These are phyloP conservation scores for crab-eating macaque (Macaca fascicularis) DNA, from an alignment of 2,113 vertebrate genomes.

Conservation along the genomic window DNA sequence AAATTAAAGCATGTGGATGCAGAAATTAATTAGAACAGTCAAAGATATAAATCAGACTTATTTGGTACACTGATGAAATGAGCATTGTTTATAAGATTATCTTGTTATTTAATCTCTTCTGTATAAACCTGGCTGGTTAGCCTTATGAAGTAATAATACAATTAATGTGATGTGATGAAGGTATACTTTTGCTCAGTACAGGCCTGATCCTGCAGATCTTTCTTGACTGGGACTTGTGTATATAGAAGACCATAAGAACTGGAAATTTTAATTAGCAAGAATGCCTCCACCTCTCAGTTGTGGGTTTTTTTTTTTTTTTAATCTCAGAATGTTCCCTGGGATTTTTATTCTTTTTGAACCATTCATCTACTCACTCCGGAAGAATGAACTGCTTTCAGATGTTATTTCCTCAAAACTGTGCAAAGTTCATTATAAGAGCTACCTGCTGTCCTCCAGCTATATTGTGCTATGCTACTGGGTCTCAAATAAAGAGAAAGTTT, in stretches of 20 bases:
- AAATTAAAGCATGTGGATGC: slow-evolving; percentile 73
- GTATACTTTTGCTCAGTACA: slow-evolving; percentile 65
- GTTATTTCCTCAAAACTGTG: slow-evolving; percentile 73
- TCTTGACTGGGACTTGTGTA: slow-evolving; percentile 65
- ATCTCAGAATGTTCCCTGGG: slow-evolving; percentile 50
- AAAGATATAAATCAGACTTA: slow-evolving; percentile 63
- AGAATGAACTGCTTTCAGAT: slow-evolving; percentile 74
- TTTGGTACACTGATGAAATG: slow-evolving; percentile 75
- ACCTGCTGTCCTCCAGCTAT: slow-evolving; percentile 63
- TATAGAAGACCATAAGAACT: slow-evolving; percentile 58
- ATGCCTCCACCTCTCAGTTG: neutral
- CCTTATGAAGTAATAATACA: slow-evolving; percentile 72
- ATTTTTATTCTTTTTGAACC: slow-evolving; percentile 78
- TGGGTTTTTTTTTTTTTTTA: neutral
- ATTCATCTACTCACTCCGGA: slow-evolving; percentile 70
- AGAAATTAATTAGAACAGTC: slow-evolving; percentile 66
- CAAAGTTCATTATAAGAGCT: slow-evolving; percentile 75
- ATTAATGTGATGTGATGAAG: slow-evolving; percentile 76
- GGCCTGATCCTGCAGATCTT: slow-evolving; percentile 76
- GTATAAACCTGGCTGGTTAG: slow-evolving; percentile 70
- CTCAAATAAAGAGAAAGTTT: slow-evolving; percentile 72
- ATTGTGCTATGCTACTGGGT: slow-evolving; percentile 48
- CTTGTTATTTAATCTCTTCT: slow-evolving; percentile 79
- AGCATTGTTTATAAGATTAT: slow-evolving; percentile 77
- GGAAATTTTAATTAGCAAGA: slow-evolving; percentile 77